Base-by-base conservation (phyloP, 2,797 vertebrate genomes). In the Notolepis coatsorum region DNA sequence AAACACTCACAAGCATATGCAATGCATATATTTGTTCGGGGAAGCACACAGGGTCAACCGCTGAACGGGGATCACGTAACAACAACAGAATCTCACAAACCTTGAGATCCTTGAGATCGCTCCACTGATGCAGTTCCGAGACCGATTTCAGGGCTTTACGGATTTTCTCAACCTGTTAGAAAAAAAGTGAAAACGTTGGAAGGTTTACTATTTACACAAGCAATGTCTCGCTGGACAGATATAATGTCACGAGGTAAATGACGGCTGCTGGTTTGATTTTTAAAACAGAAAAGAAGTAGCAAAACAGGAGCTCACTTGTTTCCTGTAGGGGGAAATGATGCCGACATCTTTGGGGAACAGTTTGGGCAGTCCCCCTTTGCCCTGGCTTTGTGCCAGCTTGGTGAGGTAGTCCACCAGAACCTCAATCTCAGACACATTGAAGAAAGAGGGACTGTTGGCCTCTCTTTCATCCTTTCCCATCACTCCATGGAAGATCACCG, bases 401-500 rank as follows among this genome's bases (percentile, higher is more conserved):
- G 77, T 92, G 55, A 99, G 90, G 75, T 98, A 98, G 18, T 68
- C 17, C 0, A 95, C 59, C 72, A 99, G 79, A 1, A 91, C 86
- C 30, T 94, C 87, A 0, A 97, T 93, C 90, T 99, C 97, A 0
- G 90, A 73, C 0, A 93, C 89, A 49, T 98, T 99, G 89, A 98
- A 99, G 91, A 97, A 98, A 0, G 97, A 98, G 0, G 96, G 96
- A 75, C 95, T 98, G 60, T 87, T 96, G 51, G 84, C 93, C 65
- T 99, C 97, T 21, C 96, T 78, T 72, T 93, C 89, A 0, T 97
- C 94, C 75, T 96, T 95, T 23, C 97, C 97, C 24, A 93, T 84
- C n/a, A 98, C 94, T 0, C 96, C 96, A 0, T 98, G 95, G 85
- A 98, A 99, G 81, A 99, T 93, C 70, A 99, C 69, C 2, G 96